Base-by-base conservation (phyloP, 2,888 invertebrate genomes). In the Eubasilissa splendida region DNA sequence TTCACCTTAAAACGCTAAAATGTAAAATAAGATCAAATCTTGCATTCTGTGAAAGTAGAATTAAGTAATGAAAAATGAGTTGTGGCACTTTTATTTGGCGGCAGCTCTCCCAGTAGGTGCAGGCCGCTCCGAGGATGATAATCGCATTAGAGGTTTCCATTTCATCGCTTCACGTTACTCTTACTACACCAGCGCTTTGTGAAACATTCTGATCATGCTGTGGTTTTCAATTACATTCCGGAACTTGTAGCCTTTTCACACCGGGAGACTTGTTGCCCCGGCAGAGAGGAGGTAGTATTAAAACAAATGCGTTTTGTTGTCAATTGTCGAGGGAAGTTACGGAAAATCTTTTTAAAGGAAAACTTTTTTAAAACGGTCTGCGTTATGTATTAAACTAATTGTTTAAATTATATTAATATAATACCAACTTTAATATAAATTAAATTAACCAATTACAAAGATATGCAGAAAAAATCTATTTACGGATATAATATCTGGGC, bases 61-160 rank as follows among this genome's bases (percentile, higher is more conserved):
- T 79, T 68, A 75, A 66, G 79, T 53, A 66, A 68, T 71, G 76
- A 80, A 80, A 76, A 76, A 80, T 80, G 76, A 71, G 71, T 33
- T 80, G 50, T 76, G 76, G 66, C 80, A 80, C 65, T 80, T 63
- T 52, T 59, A 70, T 80, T 76, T 70, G 22, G 80, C 50, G 70
- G 60, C 60, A 54, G 76, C 76, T 70, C 68, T 60, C 75, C 56
- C 60, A 50, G 75, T 65, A 5, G 42, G 42, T 22, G 53, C 42
- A 42, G 53, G 56, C 60, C 74, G 65, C 65, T 58, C 65, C 33
- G 70, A 58, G 76, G 65, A 65, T 71, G 71, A 78, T 82, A 80
- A 82, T 82, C 82, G 80, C 75, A 80, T 82, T 82, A 82, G 80
- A 71, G 80, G 82, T 80, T 80, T 82, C 82, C 82, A 80, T 82